Conservation (phyloP, 2,113 vertebrate genomes). For the Psephotus haematonotus region DNA sequence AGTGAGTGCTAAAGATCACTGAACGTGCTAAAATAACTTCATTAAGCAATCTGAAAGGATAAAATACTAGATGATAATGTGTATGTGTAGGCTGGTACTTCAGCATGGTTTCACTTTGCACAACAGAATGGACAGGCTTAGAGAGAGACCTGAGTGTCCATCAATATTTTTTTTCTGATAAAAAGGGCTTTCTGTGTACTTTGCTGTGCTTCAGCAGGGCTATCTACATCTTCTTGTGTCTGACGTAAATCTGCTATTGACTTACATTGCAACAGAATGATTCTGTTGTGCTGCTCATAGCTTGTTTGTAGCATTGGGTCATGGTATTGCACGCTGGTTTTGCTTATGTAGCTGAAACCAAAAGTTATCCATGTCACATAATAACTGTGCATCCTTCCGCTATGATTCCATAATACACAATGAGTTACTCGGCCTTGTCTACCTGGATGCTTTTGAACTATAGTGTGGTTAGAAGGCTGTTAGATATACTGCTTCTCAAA, state of each 20-base stretch:
- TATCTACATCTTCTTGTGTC: neutral
- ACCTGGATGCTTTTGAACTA: neutral
- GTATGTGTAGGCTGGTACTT: neutral
- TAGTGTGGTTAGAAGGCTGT: neutral
- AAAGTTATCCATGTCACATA: neutral
- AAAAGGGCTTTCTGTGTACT: neutral
- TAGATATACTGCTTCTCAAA: neutral
- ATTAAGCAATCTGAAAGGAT: constrained; percentile 31
- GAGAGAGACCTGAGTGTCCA: neutral
- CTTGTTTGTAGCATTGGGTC: neutral
- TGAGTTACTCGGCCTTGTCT: neutral
- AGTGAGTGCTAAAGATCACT: neutral
- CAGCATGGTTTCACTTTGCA: neutral
- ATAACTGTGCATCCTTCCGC: neutral
- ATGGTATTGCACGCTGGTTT: neutral
- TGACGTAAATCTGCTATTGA: neutral
- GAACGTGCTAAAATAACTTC: constrained; percentile 19
- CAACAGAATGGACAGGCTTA: neutral
- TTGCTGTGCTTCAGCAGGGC: neutral
- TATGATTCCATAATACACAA: neutral
- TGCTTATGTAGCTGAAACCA: neutral
- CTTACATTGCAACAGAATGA: neutral
- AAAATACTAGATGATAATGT: neutral
- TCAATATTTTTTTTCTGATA: neutral
- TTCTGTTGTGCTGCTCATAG: neutral